Evolutionary conservation across 2,797 vertebrate species (phyloP).

Genomic region (Remorina albescens): DNA sequence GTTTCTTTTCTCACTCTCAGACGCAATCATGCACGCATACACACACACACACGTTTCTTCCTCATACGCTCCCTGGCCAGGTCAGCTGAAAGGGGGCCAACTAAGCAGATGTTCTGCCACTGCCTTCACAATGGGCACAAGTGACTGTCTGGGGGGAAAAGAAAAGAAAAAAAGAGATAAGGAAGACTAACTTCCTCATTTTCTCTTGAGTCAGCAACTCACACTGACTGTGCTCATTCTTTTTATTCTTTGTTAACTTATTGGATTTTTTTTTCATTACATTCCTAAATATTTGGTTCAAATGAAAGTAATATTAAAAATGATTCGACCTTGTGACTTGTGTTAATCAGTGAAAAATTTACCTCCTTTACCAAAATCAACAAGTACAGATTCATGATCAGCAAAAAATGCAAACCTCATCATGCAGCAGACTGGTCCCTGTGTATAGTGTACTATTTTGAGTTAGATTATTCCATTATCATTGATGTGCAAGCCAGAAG

Average conservation of each 20-base stretch:
- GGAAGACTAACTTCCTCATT: constrained; percentile 39
- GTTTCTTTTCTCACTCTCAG: constrained; percentile 10
- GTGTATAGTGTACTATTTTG: too few relatives aligned
- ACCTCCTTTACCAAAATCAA: too few relatives aligned
- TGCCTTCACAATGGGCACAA: constrained; percentile 72
- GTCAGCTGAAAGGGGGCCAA: constrained; percentile 71
- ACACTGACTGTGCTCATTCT: background rate
- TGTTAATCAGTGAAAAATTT: too few relatives aligned
- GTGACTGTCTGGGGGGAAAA: constrained; percentile 48
- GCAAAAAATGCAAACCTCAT: too few relatives aligned
- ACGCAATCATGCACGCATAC: constrained; percentile 28
- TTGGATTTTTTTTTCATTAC: background rate
- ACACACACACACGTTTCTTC: constrained; percentile 22
- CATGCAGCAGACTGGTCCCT: too few relatives aligned
- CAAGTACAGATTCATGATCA: too few relatives aligned
- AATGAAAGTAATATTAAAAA: too few relatives aligned
- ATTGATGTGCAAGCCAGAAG: background rate
- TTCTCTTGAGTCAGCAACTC: constrained; percentile 27
- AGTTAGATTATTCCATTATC: too few relatives aligned
- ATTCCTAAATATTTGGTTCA: background rate
- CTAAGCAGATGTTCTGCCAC: constrained; percentile 82
- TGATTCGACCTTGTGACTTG: too few relatives aligned
- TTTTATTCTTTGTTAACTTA: background rate
- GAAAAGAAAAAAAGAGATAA: constrained; percentile 16
- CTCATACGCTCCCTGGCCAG: constrained; percentile 33